Conservation (phyloP, 2,888 invertebrate genomes). For the Yponomeuta cagnagella region DNA sequence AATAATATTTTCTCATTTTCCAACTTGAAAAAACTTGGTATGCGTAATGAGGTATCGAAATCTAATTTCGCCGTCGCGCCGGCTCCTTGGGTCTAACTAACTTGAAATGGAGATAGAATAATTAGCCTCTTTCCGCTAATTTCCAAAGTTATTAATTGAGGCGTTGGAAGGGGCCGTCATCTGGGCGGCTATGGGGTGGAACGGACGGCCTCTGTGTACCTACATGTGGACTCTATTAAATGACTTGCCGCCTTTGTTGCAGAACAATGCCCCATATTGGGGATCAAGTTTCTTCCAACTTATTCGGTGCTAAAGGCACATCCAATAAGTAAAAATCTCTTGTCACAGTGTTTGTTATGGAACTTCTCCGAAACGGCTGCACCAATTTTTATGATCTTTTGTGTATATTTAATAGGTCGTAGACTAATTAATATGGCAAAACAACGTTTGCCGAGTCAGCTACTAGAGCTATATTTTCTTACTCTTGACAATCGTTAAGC, state of each 20-base stretch:
- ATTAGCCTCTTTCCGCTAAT: conserved; percentile 63
- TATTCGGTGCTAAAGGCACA: background rate
- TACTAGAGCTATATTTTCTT: no score
- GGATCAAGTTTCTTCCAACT: conserved; percentile 7
- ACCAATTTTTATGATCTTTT: no score
- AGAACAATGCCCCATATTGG: conserved; percentile 10
- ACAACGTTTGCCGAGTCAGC: no score
- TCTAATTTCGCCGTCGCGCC: conserved; percentile 38
- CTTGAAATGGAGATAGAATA: conserved; percentile 63
- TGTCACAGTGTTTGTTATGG: no score
- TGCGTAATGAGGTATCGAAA: conserved; percentile 28
- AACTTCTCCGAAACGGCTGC: no score
- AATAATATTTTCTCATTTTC: conserved; percentile 1
- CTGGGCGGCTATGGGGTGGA: conserved; percentile 41
- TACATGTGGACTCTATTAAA: conserved; percentile 21
- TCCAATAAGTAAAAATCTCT: no score
- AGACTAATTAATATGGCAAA: no score
- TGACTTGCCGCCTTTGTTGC: conserved; percentile 24
- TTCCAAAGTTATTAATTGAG: conserved; percentile 70
- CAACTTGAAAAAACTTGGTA: conserved; percentile 22
- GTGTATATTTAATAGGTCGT: no score
- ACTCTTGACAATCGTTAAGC: background rate
- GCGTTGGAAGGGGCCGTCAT: conserved; percentile 60
- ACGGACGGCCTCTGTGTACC: conserved; percentile 20
- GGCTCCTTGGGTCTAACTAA: conserved; percentile 37